phyloP scores from a whole-genome alignment of 1,140 invertebrate genomes.

The Drosophila parvula region DNA sequence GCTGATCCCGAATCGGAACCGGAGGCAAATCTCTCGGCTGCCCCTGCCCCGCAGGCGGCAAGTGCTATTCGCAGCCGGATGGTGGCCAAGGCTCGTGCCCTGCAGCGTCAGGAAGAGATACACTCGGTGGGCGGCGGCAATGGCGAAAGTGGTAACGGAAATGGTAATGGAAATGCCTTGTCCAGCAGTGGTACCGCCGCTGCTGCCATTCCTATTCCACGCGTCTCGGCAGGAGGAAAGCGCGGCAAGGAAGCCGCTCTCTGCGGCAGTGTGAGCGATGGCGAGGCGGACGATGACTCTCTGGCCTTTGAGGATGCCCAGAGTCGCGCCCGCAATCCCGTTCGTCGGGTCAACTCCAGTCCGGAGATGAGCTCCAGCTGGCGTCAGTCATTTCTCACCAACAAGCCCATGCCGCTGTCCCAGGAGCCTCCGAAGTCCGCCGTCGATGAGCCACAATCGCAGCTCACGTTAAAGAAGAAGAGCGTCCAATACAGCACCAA shows the following conservation, averaged over 20 bases:
- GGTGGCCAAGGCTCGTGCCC: slow-evolving; percentile 57
- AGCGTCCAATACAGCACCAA: slow-evolving; percentile 83
- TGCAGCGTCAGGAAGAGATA: slow-evolving; percentile 79
- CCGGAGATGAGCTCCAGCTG: slow-evolving; percentile 95
- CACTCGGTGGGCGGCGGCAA: slow-evolving; percentile 51
- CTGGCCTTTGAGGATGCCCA: slow-evolving; percentile 83
- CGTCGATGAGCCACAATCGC: slow-evolving; percentile 77
- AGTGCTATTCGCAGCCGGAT: slow-evolving; percentile 54
- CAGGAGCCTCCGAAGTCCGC: slow-evolving; percentile 63
- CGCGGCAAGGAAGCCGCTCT: slow-evolving; percentile 72
- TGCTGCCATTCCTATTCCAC: slow-evolving; percentile 78
- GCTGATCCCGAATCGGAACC: slow-evolving; percentile 21
- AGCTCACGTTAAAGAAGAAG: slow-evolving; percentile 86
- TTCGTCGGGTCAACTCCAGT: slow-evolving; percentile 93
- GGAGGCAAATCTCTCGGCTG: background rate
- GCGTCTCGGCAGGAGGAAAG: slow-evolving; percentile 54
- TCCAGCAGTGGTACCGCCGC: slow-evolving; percentile 51
- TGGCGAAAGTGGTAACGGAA: slow-evolving; percentile 31
- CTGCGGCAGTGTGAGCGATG: slow-evolving; percentile 85
- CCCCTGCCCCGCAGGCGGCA: slow-evolving; percentile 9
- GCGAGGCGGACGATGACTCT: slow-evolving; percentile 86
- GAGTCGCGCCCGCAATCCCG: slow-evolving; percentile 89
- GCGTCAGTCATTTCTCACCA: slow-evolving; percentile 87
- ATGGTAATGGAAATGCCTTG: slow-evolving; percentile 24
- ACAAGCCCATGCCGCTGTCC: slow-evolving; percentile 68